Conservation (phyloP, 2,113 vertebrate species). For the Prochilodus magdalenae region DNA sequence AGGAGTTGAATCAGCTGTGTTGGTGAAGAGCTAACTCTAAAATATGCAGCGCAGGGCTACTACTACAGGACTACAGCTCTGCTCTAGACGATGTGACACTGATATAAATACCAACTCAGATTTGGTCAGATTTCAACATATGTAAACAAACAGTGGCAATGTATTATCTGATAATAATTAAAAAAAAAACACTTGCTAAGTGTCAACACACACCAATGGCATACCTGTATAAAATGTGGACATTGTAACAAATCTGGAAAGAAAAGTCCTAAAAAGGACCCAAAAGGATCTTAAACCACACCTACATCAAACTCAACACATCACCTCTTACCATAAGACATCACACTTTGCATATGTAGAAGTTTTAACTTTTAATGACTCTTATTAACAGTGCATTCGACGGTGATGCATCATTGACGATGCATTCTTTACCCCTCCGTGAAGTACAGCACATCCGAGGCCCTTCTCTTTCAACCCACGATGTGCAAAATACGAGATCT, state of each 20-base stretch:
- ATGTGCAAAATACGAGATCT: neutral
- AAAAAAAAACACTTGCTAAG: constrained; percentile 1
- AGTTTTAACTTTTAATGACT: constrained; percentile 20
- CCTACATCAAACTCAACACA: neutral
- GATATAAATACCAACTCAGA: neutral
- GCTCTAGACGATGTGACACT: neutral
- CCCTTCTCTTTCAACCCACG: neutral
- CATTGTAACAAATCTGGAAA: constrained; percentile 22
- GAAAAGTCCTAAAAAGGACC: constrained; percentile 25
- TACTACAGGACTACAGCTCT: neutral
- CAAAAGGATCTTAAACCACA: neutral
- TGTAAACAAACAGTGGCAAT: constrained; percentile 34
- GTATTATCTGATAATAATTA: neutral
- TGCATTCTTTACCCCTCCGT: neutral
- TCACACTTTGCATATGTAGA: constrained; percentile 42
- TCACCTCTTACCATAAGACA: neutral
- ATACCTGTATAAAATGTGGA: constrained; percentile 23
- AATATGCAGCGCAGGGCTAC: neutral
- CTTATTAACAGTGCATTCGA: constrained; percentile 34
- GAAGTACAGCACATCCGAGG: neutral
- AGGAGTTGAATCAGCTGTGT: too few relatives aligned
- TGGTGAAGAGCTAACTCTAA: neutral
- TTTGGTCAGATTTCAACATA: neutral
- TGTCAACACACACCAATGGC: constrained; percentile 23
- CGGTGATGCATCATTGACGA: neutral